phyloP scores from a whole-genome alignment of 2,113 vertebrate species.

The Brienomyrus longianalis region DNA sequence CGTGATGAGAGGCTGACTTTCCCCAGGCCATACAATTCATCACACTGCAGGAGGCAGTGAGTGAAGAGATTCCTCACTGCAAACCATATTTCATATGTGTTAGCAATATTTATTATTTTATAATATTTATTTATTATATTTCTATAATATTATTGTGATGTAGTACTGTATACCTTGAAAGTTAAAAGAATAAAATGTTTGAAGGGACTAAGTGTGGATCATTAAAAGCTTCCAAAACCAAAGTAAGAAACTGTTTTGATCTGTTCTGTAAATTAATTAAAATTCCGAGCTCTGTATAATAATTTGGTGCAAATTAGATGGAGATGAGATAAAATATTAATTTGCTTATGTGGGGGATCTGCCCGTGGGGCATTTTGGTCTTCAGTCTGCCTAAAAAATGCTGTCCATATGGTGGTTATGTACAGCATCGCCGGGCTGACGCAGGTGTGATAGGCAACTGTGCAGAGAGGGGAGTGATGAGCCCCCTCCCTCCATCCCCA shows the following conservation, averaged over 20 bases:
- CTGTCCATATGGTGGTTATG: constrained; percentile 67
- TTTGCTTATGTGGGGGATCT: constrained; percentile 38
- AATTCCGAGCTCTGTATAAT: constrained; percentile 36
- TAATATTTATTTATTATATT: too few species aligned
- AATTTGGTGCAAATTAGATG: constrained; percentile 44
- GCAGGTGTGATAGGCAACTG: constrained; percentile 58
- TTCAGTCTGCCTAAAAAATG: constrained; percentile 56
- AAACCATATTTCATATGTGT: not conserved
- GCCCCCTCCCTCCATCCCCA: constrained; percentile 35
- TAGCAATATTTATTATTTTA: not conserved
- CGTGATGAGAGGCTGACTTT: not conserved
- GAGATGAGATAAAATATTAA: constrained; percentile 49
- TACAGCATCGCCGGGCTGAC: constrained; percentile 60
- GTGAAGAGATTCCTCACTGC: not conserved
- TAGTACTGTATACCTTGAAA: not conserved
- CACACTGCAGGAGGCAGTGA: constrained; percentile 16
- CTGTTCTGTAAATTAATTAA: constrained; percentile 44
- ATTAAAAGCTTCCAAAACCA: constrained; percentile 27
- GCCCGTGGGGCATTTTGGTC: constrained; percentile 34
- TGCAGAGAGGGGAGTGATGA: constrained; percentile 60
- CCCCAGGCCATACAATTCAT: constrained; percentile 15
- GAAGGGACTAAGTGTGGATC: constrained; percentile 6
- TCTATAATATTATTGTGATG: not conserved
- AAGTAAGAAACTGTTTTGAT: constrained; percentile 39
- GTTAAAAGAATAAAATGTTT: constrained; percentile 21